Conservation (phyloP, 2,113 vertebrate species). For the Cottus gobio region DNA sequence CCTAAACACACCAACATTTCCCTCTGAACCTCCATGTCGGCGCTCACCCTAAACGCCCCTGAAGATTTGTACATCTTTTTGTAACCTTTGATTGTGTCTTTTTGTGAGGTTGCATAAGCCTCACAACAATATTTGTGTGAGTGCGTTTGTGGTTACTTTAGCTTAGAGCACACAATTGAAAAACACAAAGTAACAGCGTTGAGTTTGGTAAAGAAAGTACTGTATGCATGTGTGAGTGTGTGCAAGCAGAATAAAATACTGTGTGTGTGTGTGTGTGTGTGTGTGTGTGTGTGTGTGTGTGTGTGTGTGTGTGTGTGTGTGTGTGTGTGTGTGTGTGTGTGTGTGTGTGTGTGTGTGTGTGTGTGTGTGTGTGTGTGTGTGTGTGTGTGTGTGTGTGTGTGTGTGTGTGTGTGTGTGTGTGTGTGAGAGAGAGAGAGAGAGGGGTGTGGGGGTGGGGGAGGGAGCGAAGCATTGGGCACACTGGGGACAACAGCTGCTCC, state of each 20-base stretch:
- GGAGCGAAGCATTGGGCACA: conserved; percentile 20
- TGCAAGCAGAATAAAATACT: too few relatives aligned
- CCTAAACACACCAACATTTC: background rate
- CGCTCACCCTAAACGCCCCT: background rate
- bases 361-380: background rate
- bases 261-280: background rate
- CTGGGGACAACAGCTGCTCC: conserved; percentile 70
- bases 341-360: background rate
- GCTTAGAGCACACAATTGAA: conserved; percentile 7
- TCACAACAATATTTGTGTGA: background rate
- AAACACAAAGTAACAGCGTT: conserved; percentile 7
- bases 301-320: background rate
- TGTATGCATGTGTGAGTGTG: background rate
- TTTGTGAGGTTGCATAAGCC: conserved; percentile 45
- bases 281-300: background rate
- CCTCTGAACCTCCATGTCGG: background rate
- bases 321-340: background rate
- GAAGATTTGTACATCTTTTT: background rate
- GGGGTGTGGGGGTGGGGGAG: too few relatives aligned
- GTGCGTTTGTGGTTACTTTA: background rate
- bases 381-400: background rate
- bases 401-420: background rate
- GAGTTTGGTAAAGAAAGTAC: conserved; percentile 14
- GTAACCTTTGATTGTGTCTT: conserved; percentile 17
- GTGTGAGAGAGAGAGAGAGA: background rate